Evolutionary conservation across 2,797 vertebrate species (phyloP).

Genomic region (Lagocephalus sceleratus): DNA sequence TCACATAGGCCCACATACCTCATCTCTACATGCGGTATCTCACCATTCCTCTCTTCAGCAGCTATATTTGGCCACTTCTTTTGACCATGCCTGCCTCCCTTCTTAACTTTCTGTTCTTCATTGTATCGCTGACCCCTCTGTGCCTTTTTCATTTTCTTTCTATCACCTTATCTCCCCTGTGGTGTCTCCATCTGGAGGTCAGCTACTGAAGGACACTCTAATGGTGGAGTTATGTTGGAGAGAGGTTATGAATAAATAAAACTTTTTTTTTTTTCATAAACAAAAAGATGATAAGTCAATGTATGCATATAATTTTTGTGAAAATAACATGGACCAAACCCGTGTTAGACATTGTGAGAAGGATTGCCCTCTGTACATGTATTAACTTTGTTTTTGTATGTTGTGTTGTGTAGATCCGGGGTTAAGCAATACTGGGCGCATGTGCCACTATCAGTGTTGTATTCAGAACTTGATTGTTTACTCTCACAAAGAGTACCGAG

Average conservation of each 20-base stretch:
- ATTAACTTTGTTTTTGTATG: neutral
- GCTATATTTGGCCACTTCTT: constrained; percentile 31
- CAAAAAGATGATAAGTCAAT: neutral
- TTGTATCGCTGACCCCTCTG: constrained; percentile 54
- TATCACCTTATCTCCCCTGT: constrained; percentile 66
- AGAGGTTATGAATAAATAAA: constrained; percentile 15
- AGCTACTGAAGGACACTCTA: constrained; percentile 72
- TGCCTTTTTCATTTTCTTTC: constrained; percentile 78
- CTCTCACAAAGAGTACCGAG: too few relatives aligned
- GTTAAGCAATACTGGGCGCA: too few relatives aligned
- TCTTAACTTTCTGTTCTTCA: constrained; percentile 52
- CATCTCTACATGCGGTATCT: constrained; percentile 20
- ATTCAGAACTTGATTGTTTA: too few relatives aligned
- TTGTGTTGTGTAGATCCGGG: too few relatives aligned
- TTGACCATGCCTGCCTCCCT: constrained; percentile 37
- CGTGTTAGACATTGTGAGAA: too few relatives aligned
- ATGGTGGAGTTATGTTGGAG: constrained; percentile 26
- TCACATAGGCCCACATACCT: constrained; percentile 45
- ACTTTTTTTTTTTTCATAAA: constrained; percentile 15
- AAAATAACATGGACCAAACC: constrained; percentile 5
- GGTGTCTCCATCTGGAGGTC: constrained; percentile 82
- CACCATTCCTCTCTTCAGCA: too few relatives aligned
- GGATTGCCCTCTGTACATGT: constrained; percentile 2
- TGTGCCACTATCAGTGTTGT: too few relatives aligned
- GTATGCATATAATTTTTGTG: neutral